Conservation (phyloP, 2,113 vertebrate genomes). For the Podarcis muralis region DNA sequence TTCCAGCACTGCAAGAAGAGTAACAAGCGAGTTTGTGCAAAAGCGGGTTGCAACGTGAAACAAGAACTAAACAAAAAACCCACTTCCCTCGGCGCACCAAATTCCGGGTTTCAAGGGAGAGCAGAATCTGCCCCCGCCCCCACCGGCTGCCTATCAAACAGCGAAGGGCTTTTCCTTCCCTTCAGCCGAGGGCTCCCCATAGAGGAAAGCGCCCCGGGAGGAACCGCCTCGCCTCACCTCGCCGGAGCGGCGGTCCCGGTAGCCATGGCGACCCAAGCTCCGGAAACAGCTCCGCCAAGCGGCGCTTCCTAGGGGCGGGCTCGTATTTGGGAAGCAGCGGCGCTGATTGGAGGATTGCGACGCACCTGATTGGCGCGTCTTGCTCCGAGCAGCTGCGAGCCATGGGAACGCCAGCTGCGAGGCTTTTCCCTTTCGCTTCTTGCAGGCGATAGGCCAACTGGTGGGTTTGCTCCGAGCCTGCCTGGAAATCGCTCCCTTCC, state of each 20-base stretch:
- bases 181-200: background rate
- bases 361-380: too few species aligned
- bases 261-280: background rate
- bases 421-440: background rate
- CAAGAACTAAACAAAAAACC: too few species aligned
- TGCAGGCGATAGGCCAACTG: background rate
- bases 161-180: background rate
- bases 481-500: too few species aligned
- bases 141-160: too few species aligned
- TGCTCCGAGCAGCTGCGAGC: background rate
- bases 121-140: too few species aligned
- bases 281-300: background rate
- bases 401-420: background rate
- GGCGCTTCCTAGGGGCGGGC: background rate
- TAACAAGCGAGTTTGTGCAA: background rate
- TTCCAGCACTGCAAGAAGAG: background rate
- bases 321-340: background rate
- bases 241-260: background rate
- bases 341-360: background rate
- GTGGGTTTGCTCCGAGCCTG: too few species aligned
- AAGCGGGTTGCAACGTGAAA: background rate
- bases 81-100: too few species aligned
- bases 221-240: too few species aligned
- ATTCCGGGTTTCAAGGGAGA: too few species aligned
- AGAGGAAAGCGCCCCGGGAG: too few species aligned